Evolutionary conservation across 2,888 invertebrate genomes (phyloP), one percentile per base, ranked within the genome.

Genomic region (Apamea anceps): DNA sequence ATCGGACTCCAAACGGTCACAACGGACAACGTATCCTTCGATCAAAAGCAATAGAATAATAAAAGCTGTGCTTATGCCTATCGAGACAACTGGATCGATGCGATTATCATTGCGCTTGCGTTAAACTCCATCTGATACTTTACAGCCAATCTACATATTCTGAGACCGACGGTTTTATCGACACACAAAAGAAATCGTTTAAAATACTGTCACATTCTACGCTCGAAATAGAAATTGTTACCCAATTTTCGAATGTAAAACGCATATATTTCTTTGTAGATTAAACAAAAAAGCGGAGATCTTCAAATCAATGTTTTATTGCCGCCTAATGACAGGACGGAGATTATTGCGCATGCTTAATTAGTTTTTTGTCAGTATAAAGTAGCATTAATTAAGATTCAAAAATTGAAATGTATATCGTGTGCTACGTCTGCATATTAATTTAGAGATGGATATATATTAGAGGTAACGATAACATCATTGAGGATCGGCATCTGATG

Each of bases 1-100:
- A 93, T 86, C 82, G 86, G 80, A 86, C 87, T 88, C 90, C 92
- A 92, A 93, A 93, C 93, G 92, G 85, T 89, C 89, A 87, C 88
- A 87, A 85, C 83, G 85, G 54, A 86, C 84, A 80, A 86, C 86
- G 94, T 94, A 93, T 94, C 94, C 94, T 94, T 94, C 94, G 92
- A 95, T 95, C 94, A 94, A 93, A 92, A 91, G 90, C 91, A 91
- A 94, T 92, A 89, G 91, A 93, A 93, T 93, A 93, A 93, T 93
- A 94, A 94, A 93, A 93, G 81, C 85, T 90, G 76, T 88, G 85
- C 90, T 88, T 88, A 86, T 85, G 85, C 88, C 85, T 84, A 87
- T 87, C 80, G 85, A 83, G 76, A 84, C 79, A 72, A 84, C 57
- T 88, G 85, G 88, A 88, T 89, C 82, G 81, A 74, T 76, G 81